A percentile compares a stretch with the other conserved stretches of the same genome.
phyloP scores from a whole-genome alignment of 2,888 invertebrate species.

The Antitype chi region DNA sequence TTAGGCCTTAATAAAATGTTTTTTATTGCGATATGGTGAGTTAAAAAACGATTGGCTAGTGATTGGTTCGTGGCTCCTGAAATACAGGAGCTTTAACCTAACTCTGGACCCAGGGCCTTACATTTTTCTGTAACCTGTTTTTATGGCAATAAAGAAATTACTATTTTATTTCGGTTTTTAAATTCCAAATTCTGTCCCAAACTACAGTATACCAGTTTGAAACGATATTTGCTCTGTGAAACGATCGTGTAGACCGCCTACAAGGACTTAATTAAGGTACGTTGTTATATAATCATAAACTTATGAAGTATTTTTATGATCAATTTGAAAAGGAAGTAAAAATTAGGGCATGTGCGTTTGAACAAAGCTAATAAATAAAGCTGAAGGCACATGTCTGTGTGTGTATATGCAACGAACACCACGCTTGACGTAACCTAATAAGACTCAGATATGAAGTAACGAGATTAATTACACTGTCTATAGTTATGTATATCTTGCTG shows the following conservation, averaged over 20 bases:
- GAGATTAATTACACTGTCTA: constrained; percentile 45
- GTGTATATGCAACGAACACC: constrained; percentile 22
- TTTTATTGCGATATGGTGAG: neutral
- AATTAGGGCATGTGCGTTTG: neutral
- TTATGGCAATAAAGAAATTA: too few relatives aligned
- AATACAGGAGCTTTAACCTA: too few relatives aligned
- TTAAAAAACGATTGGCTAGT: neutral
- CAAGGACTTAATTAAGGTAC: neutral
- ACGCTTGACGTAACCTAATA: constrained; percentile 31
- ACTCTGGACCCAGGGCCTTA: too few relatives aligned
- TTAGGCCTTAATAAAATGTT: neutral
- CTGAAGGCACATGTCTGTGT: neutral
- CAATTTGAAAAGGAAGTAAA: neutral
- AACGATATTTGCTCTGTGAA: neutral
- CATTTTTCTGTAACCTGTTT: too few relatives aligned
- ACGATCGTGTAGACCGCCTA: neutral
- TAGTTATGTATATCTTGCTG: constrained; percentile 35
- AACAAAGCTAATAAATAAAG: constrained; percentile 1
- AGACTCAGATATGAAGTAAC: constrained; percentile 45
- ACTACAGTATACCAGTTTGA: neutral
- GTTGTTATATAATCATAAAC: neutral
- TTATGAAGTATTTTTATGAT: neutral
- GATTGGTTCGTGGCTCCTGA: too few relatives aligned
- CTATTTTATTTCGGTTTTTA: too few relatives aligned
- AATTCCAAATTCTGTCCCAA: neutral